Evolutionary conservation across 37 sponge, comb jelly and placozoan species (phyloP).

Genomic region (Dysidea cf. avara): DNA sequence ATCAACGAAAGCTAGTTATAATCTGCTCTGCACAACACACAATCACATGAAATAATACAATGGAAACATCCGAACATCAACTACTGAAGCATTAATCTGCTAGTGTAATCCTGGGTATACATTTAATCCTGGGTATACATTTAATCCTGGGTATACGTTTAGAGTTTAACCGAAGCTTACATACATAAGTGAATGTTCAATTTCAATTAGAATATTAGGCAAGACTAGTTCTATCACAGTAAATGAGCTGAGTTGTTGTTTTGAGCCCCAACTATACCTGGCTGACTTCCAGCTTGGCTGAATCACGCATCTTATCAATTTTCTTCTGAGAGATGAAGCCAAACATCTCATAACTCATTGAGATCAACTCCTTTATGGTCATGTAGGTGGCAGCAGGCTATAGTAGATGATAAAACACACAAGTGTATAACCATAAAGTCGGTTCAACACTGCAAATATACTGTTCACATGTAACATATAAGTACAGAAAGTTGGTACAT

Average conservation of each 20-base stretch:
- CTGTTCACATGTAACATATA: too few species aligned
- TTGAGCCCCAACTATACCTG: constrained; percentile 26
- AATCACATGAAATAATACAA: too few species aligned
- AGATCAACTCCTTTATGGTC: constrained; percentile 66
- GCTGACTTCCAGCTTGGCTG: constrained; percentile 56
- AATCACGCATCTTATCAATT: constrained; percentile 79
- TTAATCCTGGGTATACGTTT: not conserved
- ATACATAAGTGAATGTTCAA: not conserved
- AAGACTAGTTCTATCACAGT: not conserved
- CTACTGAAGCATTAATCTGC: too few species aligned
- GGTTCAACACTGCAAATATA: too few species aligned
- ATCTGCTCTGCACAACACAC: too few species aligned
- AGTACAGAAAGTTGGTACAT: too few species aligned
- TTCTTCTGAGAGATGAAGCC: constrained; percentile 73
- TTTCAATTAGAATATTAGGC: too few species aligned
- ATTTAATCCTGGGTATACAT: not conserved
- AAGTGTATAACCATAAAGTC: not conserved
- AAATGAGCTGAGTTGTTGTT: not conserved
- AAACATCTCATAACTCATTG: constrained; percentile 68
- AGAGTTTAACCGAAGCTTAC: constrained; percentile 6
- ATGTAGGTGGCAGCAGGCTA: not conserved
- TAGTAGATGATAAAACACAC: not conserved
- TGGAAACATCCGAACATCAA: too few species aligned
- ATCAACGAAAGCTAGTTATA: too few species aligned
- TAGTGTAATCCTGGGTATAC: not conserved